These are phyloP conservation scores for Gymnorhina tibicen DNA, from an alignment of 2,113 vertebrate genomes.

Conservation along the genomic window DNA sequence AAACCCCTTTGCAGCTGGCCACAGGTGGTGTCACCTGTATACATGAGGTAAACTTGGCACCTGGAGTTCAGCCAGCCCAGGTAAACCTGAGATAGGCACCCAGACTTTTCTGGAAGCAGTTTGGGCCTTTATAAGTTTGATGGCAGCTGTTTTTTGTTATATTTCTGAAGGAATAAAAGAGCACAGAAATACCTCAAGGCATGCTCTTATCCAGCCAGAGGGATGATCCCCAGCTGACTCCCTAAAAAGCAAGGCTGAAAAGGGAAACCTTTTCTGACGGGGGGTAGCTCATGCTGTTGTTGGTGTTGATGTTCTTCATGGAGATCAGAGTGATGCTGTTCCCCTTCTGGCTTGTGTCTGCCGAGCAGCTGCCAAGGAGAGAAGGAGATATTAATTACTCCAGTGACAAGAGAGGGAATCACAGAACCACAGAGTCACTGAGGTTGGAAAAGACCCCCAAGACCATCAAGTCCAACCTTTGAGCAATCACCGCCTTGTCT, in stretches of 20 bases:
- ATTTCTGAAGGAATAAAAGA: neutral
- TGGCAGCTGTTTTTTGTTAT: neutral
- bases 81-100: neutral
- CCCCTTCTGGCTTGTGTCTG: slow-evolving; percentile 71
- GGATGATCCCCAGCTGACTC: neutral
- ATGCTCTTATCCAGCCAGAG: neutral
- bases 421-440: neutral
- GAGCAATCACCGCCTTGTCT: neutral
- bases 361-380: slow-evolving; percentile 64
- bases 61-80: neutral
- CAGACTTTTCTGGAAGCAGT: neutral
- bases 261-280: slow-evolving; percentile 57
- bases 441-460: neutral
- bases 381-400: neutral
- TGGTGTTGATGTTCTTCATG: slow-evolving; percentile 81
- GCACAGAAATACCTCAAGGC: neutral
- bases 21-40: neutral
- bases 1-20: neutral
- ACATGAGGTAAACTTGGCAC: fast-evolving
- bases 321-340: slow-evolving; percentile 82
- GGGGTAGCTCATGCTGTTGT: slow-evolving; percentile 70
- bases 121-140: neutral
- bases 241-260: neutral
- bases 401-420: neutral
- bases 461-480: neutral